A percentile compares a stretch with the other conserved stretches of the same genome.
These are phyloP conservation scores for Aegotheles bennettii DNA, from an alignment of 2,113 vertebrate genomes.

Conservation along the genomic window DNA sequence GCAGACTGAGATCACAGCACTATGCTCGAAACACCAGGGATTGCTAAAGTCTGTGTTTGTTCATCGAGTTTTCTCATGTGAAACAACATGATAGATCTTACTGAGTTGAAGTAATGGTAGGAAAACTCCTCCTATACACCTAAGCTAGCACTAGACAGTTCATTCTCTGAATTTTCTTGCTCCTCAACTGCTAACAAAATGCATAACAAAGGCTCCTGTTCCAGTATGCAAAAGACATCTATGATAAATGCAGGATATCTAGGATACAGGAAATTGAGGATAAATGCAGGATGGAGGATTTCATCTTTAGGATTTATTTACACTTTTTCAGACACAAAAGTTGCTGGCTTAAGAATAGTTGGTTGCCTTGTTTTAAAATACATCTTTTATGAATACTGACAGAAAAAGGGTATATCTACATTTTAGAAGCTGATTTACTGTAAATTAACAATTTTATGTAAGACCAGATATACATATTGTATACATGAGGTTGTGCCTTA, in stretches of 20 bases:
- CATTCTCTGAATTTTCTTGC: not conserved
- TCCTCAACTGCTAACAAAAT: not conserved
- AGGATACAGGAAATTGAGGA: not conserved
- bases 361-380: not conserved
- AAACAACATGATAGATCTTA: not conserved
- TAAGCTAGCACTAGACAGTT: not conserved
- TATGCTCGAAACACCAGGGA: not conserved
- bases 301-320: not conserved
- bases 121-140: not conserved
- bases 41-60: conserved; percentile 20
- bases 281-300: not conserved
- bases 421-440: not conserved
- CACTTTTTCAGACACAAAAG: not conserved
- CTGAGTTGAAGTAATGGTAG: not conserved
- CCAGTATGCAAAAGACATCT: not conserved
- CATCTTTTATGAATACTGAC: not conserved
- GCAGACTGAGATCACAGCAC: not conserved
- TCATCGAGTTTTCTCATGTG: not conserved
- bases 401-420: not conserved
- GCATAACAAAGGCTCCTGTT: not conserved
- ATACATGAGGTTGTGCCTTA: not conserved
- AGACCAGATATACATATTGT: not conserved
- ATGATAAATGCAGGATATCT: not conserved
- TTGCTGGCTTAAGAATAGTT: not conserved
- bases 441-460: not conserved